Evolutionary conservation across 2,888 invertebrate genomes (phyloP), one percentile per base, ranked within the genome.

Genomic region (Drosophila melanosoma): DNA sequence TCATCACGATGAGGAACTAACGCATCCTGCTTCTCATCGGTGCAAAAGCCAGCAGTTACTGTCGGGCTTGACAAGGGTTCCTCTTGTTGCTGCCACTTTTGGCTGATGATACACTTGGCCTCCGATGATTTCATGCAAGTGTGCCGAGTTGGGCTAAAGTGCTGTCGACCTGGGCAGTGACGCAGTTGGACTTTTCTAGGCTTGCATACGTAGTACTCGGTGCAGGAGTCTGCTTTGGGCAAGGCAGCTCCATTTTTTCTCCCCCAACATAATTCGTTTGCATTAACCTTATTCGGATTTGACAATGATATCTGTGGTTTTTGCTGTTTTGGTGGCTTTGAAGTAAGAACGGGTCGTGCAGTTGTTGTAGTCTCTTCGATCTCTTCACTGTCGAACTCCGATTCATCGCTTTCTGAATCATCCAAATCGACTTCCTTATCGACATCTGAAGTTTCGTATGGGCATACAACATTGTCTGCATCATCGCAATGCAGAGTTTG

Each of bases 121-220:
- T 78, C 65, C 7, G 66, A 65, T 8, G 76, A 53, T 36, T 57
- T 69, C 81, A 79, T 82, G 62, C 84, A 89, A 32, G 66, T 73
- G 5, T 57, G 68, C 1, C 64, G 73, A 4, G 53, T 69, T 10
- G 84, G 58, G 49, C 84, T 89, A 20, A 87, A 90, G 12, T 90
- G 89, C 49, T 83, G 69, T 17, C 67, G 52, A 6, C 33, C 58
- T 0, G 82, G 76, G 49, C 90, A 90, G 1, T 61, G 42, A 0
- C 78, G 82, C 11, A 78, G 56, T 11, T 76, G 76, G 0, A 83
- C 54, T 8, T 57, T 59, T 12, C 69, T 77, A 0, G 79, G 62
- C 58, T 77, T 80, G 64, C 91, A 91, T 3, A 89, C 72, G 53
- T 68, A 89, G 59, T 85, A 91, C 15, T 89, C 81, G 5, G 69